Conservation (phyloP, 1,140 invertebrate genomes). For the Halictus rubicundus region DNA sequence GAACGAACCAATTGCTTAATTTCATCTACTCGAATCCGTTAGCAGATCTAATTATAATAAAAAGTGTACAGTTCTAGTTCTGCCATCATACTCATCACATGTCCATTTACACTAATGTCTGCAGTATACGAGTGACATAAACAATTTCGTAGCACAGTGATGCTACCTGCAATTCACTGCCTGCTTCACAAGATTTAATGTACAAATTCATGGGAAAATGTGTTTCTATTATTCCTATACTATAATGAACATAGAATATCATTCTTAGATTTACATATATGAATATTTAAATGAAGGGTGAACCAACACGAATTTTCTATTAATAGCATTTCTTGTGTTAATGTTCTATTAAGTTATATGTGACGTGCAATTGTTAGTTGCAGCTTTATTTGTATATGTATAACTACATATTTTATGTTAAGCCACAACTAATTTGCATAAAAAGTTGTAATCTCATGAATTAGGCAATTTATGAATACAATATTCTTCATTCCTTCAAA, state of each 20-base stretch:
- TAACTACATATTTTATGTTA: slow-evolving; percentile 28
- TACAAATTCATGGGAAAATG: slow-evolving; percentile 53
- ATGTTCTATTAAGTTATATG: slow-evolving; percentile 25
- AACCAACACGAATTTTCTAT: slow-evolving; percentile 37
- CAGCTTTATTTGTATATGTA: slow-evolving; percentile 20
- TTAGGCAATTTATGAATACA: background rate
- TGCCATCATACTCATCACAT: slow-evolving; percentile 48
- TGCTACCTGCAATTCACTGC: slow-evolving; percentile 58
- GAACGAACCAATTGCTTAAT: background rate
- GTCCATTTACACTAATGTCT: slow-evolving; percentile 36
- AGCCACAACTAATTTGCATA: background rate
- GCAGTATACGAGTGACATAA: slow-evolving; percentile 45
- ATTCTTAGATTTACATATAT: slow-evolving; percentile 33
- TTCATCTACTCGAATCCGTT: slow-evolving; percentile 9
- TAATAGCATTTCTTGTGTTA: slow-evolving; percentile 17
- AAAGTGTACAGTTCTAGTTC: slow-evolving; percentile 21
- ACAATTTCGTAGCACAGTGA: slow-evolving; percentile 50
- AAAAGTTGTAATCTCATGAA: slow-evolving; percentile 4
- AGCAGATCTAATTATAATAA: slow-evolving; percentile 9
- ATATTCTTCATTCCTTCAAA: slow-evolving; percentile 22
- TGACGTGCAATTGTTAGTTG: slow-evolving; percentile 3
- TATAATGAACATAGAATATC: slow-evolving; percentile 27
- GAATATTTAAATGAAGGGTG: slow-evolving; percentile 29
- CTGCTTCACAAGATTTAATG: slow-evolving; percentile 59
- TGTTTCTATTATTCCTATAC: slow-evolving; percentile 46